Conservation (phyloP, 2,113 vertebrate species). For the Tachycineta bicolor region DNA sequence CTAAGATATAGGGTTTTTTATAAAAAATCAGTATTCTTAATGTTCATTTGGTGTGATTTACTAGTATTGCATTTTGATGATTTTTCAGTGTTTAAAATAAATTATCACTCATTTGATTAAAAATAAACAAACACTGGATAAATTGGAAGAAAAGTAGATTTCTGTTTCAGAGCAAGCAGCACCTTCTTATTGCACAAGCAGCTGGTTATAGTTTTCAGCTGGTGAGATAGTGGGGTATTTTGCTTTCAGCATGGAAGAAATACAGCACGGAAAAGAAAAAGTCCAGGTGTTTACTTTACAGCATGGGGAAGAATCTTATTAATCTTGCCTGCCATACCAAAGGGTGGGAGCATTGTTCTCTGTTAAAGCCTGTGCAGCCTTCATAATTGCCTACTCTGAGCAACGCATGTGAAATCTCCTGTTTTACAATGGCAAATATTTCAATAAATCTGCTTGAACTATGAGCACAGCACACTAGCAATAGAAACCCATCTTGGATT, state of each 20-base stretch:
- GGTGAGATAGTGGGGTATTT: neutral
- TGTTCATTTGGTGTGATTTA: neutral
- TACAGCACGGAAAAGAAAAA: neutral
- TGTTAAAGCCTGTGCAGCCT: neutral
- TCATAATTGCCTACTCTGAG: neutral
- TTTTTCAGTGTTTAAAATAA: neutral
- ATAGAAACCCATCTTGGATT: neutral
- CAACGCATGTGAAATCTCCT: neutral
- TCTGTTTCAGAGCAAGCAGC: neutral
- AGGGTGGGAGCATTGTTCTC: neutral
- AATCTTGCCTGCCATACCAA: neutral
- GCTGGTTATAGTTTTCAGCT: neutral
- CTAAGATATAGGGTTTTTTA: neutral
- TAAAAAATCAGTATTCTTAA: neutral
- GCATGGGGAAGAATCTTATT: neutral
- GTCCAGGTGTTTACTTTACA: neutral
- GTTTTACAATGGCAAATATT: neutral
- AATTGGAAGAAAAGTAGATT: neutral
- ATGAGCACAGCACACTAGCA: neutral
- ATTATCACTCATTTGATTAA: neutral
- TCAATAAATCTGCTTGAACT: neutral
- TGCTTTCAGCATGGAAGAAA: neutral
- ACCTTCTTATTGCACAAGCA: neutral
- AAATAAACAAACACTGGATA: neutral
- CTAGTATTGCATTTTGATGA: neutral